Evolutionary conservation across 2,797 vertebrate species (phyloP), one percentile per base, ranked within the genome.

Genomic region (Poecilia picta): DNA sequence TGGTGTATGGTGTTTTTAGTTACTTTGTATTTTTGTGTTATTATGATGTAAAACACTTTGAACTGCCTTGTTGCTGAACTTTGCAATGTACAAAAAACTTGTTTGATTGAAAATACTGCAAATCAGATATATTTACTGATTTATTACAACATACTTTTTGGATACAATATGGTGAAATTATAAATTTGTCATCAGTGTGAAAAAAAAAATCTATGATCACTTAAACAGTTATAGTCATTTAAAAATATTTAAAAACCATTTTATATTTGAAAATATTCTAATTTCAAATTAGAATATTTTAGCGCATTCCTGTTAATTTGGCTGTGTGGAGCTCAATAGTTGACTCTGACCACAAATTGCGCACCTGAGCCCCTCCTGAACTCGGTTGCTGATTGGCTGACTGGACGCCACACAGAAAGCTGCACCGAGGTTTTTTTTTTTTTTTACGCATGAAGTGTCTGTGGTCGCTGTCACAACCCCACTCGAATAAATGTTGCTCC

Each of bases 351-450:
- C 55, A 5, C 11, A 33, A 28, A 11, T 85, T 90, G 79, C 31
- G 41, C 87, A 82, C 87, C 84, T 80, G 73, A 25, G 77, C 64
- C 25, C 72, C 76, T 57, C 82, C 78, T 81, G 83, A 76, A 57
- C 23, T 83, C 66, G 46, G 57, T 64, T 82, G 72, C 85, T 93
- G 83, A 93, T 93, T 94, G 91, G 90, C 83, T 76, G 74, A 3
- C 5, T 2, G 77, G 73, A 51, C 45, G 75, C 31, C 25, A 46
- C 36, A 5, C 75, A 16, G 74, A 72, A 62, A 49, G 5, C 73
- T 68, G 76, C 53, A 28, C 36, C 25, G 4, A 11, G 28, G 8
- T 11, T 11, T 18, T 41, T 41, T 41, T 41, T 39, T 39, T 41
- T 41, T 41, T 8, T 23, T 70, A 20, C 25, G 68, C 6, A 28